Evolutionary conservation across 2,113 vertebrate genomes (phyloP), one percentile per base, ranked within the genome.

Genomic region (Podilymbus podiceps): DNA sequence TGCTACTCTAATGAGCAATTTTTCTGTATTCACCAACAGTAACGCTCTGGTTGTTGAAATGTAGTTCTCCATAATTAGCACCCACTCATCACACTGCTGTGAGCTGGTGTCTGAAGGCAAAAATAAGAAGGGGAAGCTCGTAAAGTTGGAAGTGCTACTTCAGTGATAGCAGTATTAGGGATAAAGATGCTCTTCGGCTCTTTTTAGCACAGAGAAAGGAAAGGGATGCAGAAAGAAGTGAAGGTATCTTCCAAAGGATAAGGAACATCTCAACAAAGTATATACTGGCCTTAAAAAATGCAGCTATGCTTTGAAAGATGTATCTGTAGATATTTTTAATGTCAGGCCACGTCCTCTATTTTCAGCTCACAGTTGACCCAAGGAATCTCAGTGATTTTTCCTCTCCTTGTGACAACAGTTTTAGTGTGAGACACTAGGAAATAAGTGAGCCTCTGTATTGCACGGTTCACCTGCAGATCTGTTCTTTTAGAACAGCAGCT

Each of bases 1-100:
- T 71, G 84, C 89, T 82, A 82, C 93, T 97, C 87, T 97, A 97
- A 97, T 96, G 76, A 97, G 95, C 89, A 93, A 89, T 97, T 96
- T 96, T 56, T 94, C 92, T 96, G 93, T 94, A 96, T 94, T 97
- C 89, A 92, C 44, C 90, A 93, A 93, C 86, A 96, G 92, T 74
- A 76, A 17, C 85, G 46, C 84, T 96, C 93, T 95, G 95, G 95
- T 95, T 97, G 91, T 95, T 0, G 71, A 95, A 87, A 78, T 74
- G 89, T 69, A 75, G 75, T 12, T 92, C 91, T 92, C 89, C 44
- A 3, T 95, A 97, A 97, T 97, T 95, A 95, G 85, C 82, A 84
- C 95, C 92, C 91, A 94, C 96, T 97, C 95, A 47, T 95, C 76
- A 67, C 82, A 24, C 69, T 90, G 93, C 72, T 94, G 79, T 6